These are phyloP conservation scores for Chinchilla lanigera DNA, from an alignment of 2,113 vertebrate genomes.

Conservation along the genomic window DNA sequence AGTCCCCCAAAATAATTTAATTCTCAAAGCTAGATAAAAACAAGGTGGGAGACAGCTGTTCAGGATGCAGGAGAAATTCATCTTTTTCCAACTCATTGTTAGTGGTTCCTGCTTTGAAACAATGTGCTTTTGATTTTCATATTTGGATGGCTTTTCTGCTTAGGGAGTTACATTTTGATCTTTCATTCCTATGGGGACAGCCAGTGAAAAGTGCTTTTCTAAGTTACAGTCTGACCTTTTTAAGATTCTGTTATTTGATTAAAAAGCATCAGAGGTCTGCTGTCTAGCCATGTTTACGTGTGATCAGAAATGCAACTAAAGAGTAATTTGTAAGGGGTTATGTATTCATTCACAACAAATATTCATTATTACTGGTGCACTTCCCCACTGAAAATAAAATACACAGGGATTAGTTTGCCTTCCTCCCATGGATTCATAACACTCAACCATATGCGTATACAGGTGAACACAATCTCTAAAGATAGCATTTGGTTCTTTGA, in stretches of 20 bases:
- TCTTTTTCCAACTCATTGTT: constrained; percentile 56
- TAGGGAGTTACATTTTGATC: constrained; percentile 9
- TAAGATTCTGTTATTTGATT: constrained; percentile 66
- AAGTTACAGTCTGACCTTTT: constrained; percentile 81
- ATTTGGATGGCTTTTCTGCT: constrained; percentile 36
- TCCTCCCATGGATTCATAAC: constrained; percentile 13
- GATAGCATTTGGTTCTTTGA: constrained; percentile 16
- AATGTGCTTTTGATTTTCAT: constrained; percentile 39
- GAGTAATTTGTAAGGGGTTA: constrained; percentile 67
- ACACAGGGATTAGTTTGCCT: constrained; percentile 29
- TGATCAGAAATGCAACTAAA: constrained; percentile 66
- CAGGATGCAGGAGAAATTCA: constrained; percentile 20
- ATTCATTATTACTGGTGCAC: constrained; percentile 57
- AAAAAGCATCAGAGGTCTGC: constrained; percentile 64
- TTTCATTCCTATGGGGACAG: constrained; percentile 65
- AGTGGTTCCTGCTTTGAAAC: neutral
- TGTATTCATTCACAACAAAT: constrained; percentile 66
- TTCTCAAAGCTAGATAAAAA: constrained; percentile 51
- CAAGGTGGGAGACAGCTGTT: constrained; percentile 17
- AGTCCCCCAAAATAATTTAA: constrained; percentile 68
- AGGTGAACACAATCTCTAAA: constrained; percentile 61
- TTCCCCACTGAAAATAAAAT: constrained; percentile 58
- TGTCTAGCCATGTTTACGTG: constrained; percentile 59
- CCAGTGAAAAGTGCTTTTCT: constrained; percentile 58
- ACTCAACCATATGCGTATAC: neutral